Conservation (phyloP, 92 coral and sea anemone species). For the Umimayanthus chanpuru region DNA sequence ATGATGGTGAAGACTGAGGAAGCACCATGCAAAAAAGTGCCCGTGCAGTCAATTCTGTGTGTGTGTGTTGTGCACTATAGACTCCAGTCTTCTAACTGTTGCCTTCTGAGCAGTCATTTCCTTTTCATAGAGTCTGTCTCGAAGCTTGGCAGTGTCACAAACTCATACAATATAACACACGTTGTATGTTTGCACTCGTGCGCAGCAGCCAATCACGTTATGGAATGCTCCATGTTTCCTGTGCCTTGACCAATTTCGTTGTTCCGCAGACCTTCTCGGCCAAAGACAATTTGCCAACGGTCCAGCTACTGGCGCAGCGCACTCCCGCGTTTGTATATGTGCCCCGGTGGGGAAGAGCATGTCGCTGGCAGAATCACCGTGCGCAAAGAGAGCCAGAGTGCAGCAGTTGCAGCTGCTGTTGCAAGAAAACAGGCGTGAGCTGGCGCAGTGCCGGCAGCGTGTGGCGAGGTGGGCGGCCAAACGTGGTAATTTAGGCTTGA, state of each 20-base stretch:
- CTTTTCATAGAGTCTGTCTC: no score
- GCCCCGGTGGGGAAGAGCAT: slow-evolving; percentile 14
- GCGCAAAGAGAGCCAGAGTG: slow-evolving; percentile 17
- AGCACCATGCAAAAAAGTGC: no score
- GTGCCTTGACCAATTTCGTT: not conserved
- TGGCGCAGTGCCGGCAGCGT: slow-evolving; percentile 18
- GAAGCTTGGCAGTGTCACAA: no score
- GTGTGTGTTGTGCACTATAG: no score
- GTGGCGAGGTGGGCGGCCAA: slow-evolving; percentile 18
- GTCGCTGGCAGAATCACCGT: slow-evolving; percentile 17
- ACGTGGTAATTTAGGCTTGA: slow-evolving; percentile 14
- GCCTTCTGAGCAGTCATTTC: no score
- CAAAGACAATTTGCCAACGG: not conserved
- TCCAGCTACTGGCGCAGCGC: slow-evolving; percentile 9
- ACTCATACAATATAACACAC: no score
- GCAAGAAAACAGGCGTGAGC: slow-evolving; percentile 16
- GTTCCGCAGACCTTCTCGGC: slow-evolving; percentile 9
- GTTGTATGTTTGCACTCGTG: no score
- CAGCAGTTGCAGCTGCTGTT: slow-evolving; percentile 16
- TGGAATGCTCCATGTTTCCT: no score
- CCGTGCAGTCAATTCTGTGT: no score
- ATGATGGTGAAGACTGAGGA: no score
- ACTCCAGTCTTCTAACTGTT: no score
- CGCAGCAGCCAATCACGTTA: no score
- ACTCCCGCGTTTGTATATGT: slow-evolving; percentile 6